These are phyloP conservation scores for Petrocephalus sullivani DNA, from an alignment of 2,797 vertebrate species.

Conservation along the genomic window DNA sequence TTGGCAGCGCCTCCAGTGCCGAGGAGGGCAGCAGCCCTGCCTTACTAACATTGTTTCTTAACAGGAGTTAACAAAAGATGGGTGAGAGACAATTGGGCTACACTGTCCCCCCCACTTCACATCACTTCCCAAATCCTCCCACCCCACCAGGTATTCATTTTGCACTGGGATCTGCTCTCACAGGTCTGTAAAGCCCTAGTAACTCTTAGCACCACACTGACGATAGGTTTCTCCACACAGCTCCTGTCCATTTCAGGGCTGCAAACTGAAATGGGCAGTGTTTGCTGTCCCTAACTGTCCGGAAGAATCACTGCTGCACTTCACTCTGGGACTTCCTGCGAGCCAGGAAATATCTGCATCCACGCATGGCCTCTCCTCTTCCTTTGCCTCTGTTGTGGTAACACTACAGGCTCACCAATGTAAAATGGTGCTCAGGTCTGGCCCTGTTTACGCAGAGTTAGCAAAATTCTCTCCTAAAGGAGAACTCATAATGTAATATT, in stretches of 20 bases:
- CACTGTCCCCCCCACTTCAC: neutral
- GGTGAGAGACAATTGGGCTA: slow-evolving; percentile 23
- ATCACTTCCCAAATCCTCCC: neutral
- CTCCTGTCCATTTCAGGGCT: neutral
- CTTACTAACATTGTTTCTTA: slow-evolving; percentile 50
- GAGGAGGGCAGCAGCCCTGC: slow-evolving; percentile 44
- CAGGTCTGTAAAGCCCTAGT: neutral
- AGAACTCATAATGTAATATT: neutral
- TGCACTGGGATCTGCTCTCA: neutral
- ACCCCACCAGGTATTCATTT: neutral
- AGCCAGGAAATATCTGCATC: neutral
- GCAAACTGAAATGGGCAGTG: neutral
- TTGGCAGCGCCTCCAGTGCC: slow-evolving; percentile 52
- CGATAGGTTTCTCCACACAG: neutral
- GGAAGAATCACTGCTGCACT: neutral
- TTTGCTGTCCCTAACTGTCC: neutral
- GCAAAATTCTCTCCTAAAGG: neutral
- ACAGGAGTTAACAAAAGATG: slow-evolving; percentile 36
- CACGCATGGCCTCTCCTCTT: neutral
- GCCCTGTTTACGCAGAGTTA: neutral
- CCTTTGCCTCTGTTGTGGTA: neutral
- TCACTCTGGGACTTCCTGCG: neutral
- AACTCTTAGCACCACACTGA: neutral
- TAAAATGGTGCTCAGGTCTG: neutral
- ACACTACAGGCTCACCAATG: neutral